Conservation (phyloP, 2,888 invertebrate species). For the Lithophane semibrunnea region DNA sequence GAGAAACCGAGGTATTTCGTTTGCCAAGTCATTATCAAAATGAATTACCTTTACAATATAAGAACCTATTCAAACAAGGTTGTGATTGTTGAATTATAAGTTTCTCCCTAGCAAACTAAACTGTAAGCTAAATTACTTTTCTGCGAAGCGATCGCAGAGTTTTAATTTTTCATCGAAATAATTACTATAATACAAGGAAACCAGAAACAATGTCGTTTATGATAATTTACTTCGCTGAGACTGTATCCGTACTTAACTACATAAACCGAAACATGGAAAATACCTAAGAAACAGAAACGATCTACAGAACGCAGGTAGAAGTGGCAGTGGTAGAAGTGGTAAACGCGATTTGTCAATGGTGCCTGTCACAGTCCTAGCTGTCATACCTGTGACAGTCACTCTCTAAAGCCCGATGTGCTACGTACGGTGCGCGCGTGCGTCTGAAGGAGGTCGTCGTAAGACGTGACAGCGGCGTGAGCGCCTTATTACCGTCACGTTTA, state of each 20-base stretch:
- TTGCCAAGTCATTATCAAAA: background rate
- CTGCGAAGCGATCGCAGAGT: background rate
- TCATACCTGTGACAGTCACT: background rate
- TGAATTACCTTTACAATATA: background rate
- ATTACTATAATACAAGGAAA: background rate
- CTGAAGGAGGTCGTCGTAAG: background rate
- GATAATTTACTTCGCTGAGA: background rate
- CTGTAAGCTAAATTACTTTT: conserved; percentile 4
- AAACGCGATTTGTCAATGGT: background rate
- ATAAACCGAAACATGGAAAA: background rate
- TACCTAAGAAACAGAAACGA: background rate
- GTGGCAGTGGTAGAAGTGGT: too few species aligned
- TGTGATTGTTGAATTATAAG: background rate
- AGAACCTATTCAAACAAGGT: background rate
- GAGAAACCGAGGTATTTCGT: background rate
- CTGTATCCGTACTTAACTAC: background rate
- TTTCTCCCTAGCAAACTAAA: background rate
- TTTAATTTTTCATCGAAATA: conserved; percentile 8
- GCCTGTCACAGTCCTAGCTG: too few species aligned
- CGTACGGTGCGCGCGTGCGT: background rate
- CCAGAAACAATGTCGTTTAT: too few species aligned
- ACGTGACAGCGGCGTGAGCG: background rate
- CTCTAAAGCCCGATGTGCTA: background rate
- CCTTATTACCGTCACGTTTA: background rate
- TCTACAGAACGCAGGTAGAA: background rate